Evolutionary conservation across 2,888 invertebrate species (phyloP).

Genomic region (Tridacna gigas): DNA sequence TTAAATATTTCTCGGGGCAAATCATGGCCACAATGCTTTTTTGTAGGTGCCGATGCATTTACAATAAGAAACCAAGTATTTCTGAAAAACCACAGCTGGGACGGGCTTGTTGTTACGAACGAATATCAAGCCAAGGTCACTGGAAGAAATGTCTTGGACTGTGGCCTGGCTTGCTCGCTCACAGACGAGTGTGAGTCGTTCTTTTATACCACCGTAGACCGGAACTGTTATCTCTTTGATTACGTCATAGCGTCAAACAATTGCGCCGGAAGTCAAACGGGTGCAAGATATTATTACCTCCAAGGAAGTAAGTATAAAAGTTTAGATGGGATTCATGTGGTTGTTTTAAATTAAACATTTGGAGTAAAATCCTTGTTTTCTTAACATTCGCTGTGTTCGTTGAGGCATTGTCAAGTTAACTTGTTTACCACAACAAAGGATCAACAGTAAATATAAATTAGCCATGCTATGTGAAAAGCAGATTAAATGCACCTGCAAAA

Average conservation of each 20-base stretch:
- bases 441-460: no score
- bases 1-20: no score
- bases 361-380: no score
- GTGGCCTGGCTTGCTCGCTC: background rate
- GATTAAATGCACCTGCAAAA: no score
- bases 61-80: no score
- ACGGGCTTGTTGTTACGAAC: background rate
- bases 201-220: background rate
- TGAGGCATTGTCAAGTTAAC: no score
- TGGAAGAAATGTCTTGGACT: background rate
- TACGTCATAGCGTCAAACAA: background rate
- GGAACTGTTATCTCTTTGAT: background rate
- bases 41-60: no score
- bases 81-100: background rate
- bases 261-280: background rate
- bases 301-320: background rate
- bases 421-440: no score
- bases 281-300: background rate
- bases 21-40: no score
- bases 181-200: background rate
- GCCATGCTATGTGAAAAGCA: no score
- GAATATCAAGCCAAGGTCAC: background rate
- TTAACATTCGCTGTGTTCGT: no score
- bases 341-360: no score
- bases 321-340: background rate